Base-by-base conservation (phyloP, 1,140 invertebrate species). In the Nylanderia fulva region DNA sequence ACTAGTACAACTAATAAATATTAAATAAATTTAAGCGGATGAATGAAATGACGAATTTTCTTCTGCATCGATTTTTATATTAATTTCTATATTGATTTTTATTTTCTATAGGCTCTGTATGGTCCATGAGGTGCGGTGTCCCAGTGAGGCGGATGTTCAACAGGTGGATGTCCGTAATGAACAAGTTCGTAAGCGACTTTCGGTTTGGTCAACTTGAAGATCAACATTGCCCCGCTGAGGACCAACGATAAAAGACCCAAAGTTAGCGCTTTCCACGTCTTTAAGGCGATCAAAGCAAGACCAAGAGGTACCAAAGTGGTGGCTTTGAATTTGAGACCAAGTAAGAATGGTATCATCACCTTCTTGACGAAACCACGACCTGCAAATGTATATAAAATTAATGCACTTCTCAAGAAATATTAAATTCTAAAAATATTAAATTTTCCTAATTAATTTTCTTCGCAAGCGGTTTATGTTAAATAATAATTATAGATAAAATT, bases 191-290 rank as follows among this genome's bases (percentile, higher is more conserved):
- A 98, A 93, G 94, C 94, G 74, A 97, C 96, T 92, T 98, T 98
- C 79, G 97, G 97, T 90, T 98, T 98, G 79, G 97, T 97, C 90
- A 98, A 96, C 94, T 98, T 98, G 95, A 98, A 98, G 91, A 98
- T 97, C 54, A 98, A 95, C 95, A 98, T 96, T 45, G 97, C 97
- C 76, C 97, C 97, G 89, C 97, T 97, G 15, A 97, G 94, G 18
- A 97, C 97, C 85, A 98, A 93, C 0, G 97, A 98, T 18, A 98
- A 96, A n/a, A 98, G 96, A 89, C 97, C 97, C 85, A 98, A 95
- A 15, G 97, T 98, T 77, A 98, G 94, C 29, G 97, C 97, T 92
- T 98, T 98, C 97, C 97, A 98, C 29, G 97, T 98, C 92, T 98
- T 98, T 24, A 98, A 93, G 0, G 97, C 97, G 91, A 98, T 98